Evolutionary conservation across 2,113 vertebrate genomes (phyloP), one percentile per base, ranked within the genome.

Genomic region (Theristicus caerulescens): DNA sequence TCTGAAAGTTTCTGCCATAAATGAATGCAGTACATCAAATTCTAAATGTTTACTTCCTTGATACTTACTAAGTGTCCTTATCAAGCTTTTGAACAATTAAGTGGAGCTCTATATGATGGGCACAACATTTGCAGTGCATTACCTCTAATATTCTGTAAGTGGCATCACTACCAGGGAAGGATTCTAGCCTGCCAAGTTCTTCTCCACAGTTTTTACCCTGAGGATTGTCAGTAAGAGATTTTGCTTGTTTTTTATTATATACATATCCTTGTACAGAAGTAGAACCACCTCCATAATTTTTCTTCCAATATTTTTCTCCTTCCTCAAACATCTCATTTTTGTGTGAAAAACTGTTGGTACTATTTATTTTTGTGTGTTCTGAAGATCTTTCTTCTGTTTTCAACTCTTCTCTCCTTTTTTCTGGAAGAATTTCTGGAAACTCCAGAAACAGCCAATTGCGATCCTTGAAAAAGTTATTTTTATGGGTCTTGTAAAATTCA

Each of bases 391-490:
- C 87, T 90, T 79, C 40, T 38, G 34, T 20, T 88, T 96, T 91
- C 71, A 97, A 87, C 89, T 93, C 67, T 76, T 84, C 57, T 77
- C 94, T 96, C 84, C 32, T 86, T 90, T 79, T 93, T 92, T 91
- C 61, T 91, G 98, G 97, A 94, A 99, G 98, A 94, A 99, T 98
- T 97, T 99, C 99, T 93, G 99, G 99, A 94, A 99, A 99, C 93
- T 99, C 99, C 78, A 98, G 97, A 96, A 99, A 98, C 55, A 99
- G 97, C 99, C 99, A 99, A 77, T 98, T 99, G n/a, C 99, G 99
- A 98, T 99, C 98, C 98, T 99, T 99, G 97, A 99, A 99, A 97
- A 99, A 99, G 83, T 99, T 99, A 97, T 98, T 97, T 95, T 98
- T 98, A 94, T 99, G 99, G 59, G 71, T 97, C 95, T 98, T 98